Conservation (phyloP, 2,888 invertebrate species). For the Drosophila suboccidentalis region DNA sequence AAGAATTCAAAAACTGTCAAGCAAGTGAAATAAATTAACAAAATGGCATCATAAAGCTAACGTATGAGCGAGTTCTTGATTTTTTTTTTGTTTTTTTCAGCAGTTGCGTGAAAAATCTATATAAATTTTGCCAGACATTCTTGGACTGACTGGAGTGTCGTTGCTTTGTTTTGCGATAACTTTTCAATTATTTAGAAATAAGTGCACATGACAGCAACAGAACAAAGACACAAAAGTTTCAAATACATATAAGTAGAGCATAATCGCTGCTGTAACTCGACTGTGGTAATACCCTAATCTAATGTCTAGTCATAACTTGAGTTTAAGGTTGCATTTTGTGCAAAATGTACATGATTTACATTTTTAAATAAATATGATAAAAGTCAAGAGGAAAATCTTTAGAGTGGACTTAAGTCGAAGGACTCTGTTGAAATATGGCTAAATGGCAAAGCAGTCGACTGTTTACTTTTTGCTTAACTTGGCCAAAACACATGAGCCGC, state of each 20-base stretch:
- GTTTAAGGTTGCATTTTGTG: neutral
- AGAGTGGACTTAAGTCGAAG: slow-evolving; percentile 1
- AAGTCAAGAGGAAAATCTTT: slow-evolving; percentile 6
- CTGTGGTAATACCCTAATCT: slow-evolving; percentile 35
- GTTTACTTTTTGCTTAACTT: slow-evolving; percentile 46
- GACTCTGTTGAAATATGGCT: slow-evolving; percentile 7
- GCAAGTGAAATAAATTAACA: slow-evolving; percentile 80
- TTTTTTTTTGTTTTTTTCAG: slow-evolving; percentile 62
- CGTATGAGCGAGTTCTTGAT: slow-evolving; percentile 74
- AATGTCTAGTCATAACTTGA: neutral
- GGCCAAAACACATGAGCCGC: slow-evolving; percentile 50
- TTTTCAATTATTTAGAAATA: slow-evolving; percentile 79
- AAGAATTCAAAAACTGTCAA: slow-evolving; percentile 66
- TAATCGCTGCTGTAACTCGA: slow-evolving; percentile 21
- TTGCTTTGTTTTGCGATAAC: slow-evolving; percentile 58
- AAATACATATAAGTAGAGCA: slow-evolving; percentile 18
- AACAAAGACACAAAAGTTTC: slow-evolving; percentile 41
- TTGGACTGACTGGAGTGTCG: slow-evolving; percentile 20
- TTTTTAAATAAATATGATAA: slow-evolving; percentile 2
- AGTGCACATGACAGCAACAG: slow-evolving; percentile 68
- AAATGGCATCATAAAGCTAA: slow-evolving; percentile 78
- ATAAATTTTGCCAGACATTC: slow-evolving; percentile 36
- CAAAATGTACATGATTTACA: slow-evolving; percentile 1
- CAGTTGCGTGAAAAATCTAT: slow-evolving; percentile 25
- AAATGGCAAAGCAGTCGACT: slow-evolving; percentile 14